Percentiles rank a stretch among this genome's conserved stretches.
Conservation (phyloP, 2,113 vertebrate species). For the Phaethornis superciliosus region DNA sequence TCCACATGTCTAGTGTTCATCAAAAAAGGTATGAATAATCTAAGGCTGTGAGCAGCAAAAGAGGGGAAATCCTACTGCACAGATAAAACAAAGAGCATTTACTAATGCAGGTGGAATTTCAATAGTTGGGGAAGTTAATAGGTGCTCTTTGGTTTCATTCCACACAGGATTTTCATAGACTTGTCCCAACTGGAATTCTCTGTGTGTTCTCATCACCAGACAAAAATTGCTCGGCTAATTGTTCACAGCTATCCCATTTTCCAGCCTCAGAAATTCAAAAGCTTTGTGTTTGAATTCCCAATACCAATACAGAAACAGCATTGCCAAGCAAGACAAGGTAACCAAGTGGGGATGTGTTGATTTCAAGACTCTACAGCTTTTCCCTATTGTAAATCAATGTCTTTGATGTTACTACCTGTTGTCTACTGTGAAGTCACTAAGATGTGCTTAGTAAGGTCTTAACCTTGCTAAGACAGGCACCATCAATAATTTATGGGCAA, state of each 20-base stretch:
- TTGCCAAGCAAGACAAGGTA: not conserved
- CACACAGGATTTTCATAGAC: not conserved
- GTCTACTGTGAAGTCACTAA: not conserved
- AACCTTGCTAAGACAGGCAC: not conserved
- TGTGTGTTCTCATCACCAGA: not conserved
- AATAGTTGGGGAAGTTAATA: not conserved
- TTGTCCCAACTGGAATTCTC: constrained; percentile 5
- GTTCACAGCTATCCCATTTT: not conserved
- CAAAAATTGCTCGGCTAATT: constrained; percentile 6
- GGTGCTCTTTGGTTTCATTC: not conserved
- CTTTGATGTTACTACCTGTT: not conserved
- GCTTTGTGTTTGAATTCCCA: not conserved
- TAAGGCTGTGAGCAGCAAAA: not conserved
- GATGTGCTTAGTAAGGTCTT: not conserved
- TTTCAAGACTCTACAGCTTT: not conserved
- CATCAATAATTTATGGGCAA: not conserved
- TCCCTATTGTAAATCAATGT: not conserved
- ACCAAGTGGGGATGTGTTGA: not conserved
- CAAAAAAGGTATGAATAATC: not conserved
- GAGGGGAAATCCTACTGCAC: not conserved
- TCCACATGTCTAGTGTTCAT: not conserved
- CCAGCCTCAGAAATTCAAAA: not conserved
- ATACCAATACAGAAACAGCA: not conserved
- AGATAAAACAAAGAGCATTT: not conserved
- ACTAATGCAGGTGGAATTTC: not conserved